These are phyloP conservation scores for Conus canariensis DNA, from an alignment of 2,888 invertebrate genomes.

Conservation along the genomic window DNA sequence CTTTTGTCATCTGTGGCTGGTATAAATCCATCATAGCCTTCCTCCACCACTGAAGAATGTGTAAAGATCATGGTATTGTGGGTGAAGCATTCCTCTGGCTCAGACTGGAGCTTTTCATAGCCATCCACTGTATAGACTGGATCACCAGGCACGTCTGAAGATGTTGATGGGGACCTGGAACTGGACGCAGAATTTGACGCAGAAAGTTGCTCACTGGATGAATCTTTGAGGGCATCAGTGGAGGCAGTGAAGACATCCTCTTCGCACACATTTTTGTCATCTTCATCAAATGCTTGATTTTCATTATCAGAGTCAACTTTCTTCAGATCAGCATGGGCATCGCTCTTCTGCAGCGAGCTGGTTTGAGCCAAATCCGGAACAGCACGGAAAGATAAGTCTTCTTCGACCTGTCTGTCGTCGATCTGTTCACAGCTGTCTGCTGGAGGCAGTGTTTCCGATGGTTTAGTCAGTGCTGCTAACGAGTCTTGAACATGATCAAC, in stretches of 20 bases:
- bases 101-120: neutral
- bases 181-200: conserved; percentile 10
- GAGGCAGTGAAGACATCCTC: conserved; percentile 37
- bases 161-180: conserved; percentile 4
- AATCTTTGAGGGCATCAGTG: conserved; percentile 18
- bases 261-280: neutral
- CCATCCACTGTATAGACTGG: neutral
- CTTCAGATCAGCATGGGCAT: neutral
- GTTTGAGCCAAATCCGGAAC: neutral
- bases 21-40: conserved; percentile 40
- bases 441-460: no score
- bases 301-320: neutral
- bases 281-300: neutral
- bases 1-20: conserved; percentile 18
- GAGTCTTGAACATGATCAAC: neutral
- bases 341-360: conserved; percentile 5
- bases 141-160: conserved; percentile 13
- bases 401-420: neutral
- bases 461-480: neutral
- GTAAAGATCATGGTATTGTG: neutral
- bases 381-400: neutral
- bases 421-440: no score
- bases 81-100: neutral
- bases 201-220: conserved; percentile 16
- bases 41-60: conserved; percentile 28